Percentiles rank a stretch among this genome's conserved stretches.
Conservation (phyloP, 1,140 invertebrate genomes). For the Helicoverpa armigera region DNA sequence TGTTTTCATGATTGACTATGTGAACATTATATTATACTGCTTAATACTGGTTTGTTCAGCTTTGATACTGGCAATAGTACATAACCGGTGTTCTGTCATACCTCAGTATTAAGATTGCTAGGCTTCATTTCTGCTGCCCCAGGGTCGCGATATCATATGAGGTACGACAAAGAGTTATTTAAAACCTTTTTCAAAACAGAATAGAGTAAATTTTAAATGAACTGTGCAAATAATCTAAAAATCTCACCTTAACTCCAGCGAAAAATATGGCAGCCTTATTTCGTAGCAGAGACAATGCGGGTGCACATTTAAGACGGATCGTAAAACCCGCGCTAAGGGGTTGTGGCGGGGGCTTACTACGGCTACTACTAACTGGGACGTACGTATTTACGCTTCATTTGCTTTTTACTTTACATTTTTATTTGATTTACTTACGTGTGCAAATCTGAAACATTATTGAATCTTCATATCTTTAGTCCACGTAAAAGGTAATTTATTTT, state of each 20-base stretch:
- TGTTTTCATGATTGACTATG: neutral
- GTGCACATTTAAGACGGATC: constrained; percentile 26
- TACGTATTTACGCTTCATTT: constrained; percentile 42
- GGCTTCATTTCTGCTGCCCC: too few species aligned
- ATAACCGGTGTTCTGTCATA: too few species aligned
- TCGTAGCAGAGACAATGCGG: neutral
- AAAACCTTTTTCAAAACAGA: too few species aligned
- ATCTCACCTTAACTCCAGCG: neutral
- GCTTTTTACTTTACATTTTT: constrained; percentile 25
- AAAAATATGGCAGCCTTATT: neutral
- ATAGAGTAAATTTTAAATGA: neutral
- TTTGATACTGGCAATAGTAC: too few species aligned
- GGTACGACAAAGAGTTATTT: too few species aligned
- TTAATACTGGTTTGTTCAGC: neutral
- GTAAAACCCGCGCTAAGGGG: constrained; percentile 17
- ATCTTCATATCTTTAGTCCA: constrained; percentile 8
- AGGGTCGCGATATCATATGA: too few species aligned
- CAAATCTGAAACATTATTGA: constrained; percentile 10
- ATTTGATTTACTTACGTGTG: neutral
- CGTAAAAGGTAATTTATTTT: neutral
- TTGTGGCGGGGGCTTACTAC: constrained; percentile 29
- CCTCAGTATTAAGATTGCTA: too few species aligned
- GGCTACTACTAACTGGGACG: constrained; percentile 36
- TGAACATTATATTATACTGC: neutral
- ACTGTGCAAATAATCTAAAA: neutral